phyloP scores from a whole-genome alignment of 2,113 vertebrate genomes.

The Eupsittula cactorum region DNA sequence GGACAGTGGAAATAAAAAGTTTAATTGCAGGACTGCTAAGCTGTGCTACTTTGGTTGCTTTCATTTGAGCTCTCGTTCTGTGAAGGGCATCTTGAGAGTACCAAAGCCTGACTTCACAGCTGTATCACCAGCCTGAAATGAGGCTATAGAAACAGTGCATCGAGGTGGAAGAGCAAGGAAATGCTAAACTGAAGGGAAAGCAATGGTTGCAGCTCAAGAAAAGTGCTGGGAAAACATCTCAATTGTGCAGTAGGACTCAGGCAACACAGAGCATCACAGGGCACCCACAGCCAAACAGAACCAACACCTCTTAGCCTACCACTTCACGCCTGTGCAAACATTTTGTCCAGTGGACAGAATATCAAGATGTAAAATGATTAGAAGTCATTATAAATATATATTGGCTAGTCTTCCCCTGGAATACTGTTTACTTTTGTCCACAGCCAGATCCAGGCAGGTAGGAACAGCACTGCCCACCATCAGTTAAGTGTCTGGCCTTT shows the following conservation, averaged over 20 bases:
- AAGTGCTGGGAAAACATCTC: not conserved
- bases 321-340: not conserved
- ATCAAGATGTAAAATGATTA: not conserved
- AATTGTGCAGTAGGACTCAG: accelerated
- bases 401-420: not conserved
- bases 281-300: not conserved
- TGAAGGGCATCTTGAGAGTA: not conserved
- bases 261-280: not conserved
- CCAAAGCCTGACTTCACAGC: not conserved
- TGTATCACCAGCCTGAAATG: not conserved
- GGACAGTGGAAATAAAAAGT: not conserved
- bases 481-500: not conserved
- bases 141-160: not conserved
- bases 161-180: not conserved
- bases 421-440: not conserved
- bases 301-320: not conserved
- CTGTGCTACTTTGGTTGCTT: not conserved
- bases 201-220: not conserved
- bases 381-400: not conserved
- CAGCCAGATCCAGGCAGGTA: not conserved
- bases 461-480: not conserved
- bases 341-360: not conserved
- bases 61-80: not conserved
- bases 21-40: not conserved
- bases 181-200: not conserved